Base-by-base conservation (phyloP, 2,113 vertebrate genomes). In the Trematomus loennbergii region DNA sequence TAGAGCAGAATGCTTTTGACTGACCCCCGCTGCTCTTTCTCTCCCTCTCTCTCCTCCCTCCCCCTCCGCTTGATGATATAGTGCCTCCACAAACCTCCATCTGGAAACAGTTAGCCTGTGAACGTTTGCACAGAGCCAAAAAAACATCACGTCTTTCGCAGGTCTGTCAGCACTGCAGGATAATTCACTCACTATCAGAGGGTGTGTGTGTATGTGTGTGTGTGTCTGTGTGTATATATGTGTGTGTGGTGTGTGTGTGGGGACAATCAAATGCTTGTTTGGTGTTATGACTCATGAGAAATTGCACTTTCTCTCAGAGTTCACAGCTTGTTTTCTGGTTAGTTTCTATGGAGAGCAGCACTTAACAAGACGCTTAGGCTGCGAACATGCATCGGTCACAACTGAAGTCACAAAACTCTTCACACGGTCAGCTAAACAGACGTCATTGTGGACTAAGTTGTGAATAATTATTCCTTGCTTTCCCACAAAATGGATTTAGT, bases 51-150 rank as follows among this genome's bases (percentile, higher is more conserved):
- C 63, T n/a, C 71, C 62, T 18, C 73, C 46, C 46, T 17, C 25
- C 64, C 82, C 59, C 60, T 66, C 52, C 8, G n/a, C 55, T 81
- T 60, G 79, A 70, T 88, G 91, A 91, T 91, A 81, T 73, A 88
- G 71, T 81, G 58, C 75, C 82, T 84, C 81, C 60, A 55, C 71
- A 84, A 79, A 74, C 78, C 75, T 54, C 73, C 94, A 94, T 94
- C 92, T 94, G 94, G 92, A 93, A 94, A 77, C 63, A 67, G 75
- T 94, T 91, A 92, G 85, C 48, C 75, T 83, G 90, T 82, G 82
- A 90, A 86, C 64, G 53, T 85, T 85, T 81, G 57, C 84, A 73
- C 83, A 68, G 73, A 48, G 88, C 91, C 90, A 92, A 83, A 82
- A 52, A 81, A 92, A 82, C 87, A 40, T 40, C 36, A 85, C 3